These are phyloP conservation scores for Mustelus asterias DNA, from an alignment of 2,113 vertebrate species.

Conservation along the genomic window DNA sequence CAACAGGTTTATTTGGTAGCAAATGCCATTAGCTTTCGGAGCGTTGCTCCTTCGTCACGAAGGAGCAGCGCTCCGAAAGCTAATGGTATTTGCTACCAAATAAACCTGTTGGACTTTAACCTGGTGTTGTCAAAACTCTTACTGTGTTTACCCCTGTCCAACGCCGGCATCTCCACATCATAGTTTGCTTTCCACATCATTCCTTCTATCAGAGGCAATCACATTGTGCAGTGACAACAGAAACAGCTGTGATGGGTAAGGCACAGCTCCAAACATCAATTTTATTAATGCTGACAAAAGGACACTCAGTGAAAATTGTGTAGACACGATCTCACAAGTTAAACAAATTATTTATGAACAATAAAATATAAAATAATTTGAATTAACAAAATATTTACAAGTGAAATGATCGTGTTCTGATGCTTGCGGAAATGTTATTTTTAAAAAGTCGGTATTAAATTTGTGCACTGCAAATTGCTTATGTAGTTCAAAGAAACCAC, in stretches of 20 bases:
- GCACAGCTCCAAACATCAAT: neutral
- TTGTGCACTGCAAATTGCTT: neutral
- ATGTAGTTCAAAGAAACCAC: neutral
- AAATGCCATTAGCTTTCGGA: no score
- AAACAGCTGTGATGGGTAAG: neutral
- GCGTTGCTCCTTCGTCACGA: no score
- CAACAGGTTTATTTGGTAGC: no score
- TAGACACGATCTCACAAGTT: neutral
- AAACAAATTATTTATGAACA: neutral
- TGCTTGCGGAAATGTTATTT: neutral
- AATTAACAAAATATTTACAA: constrained; percentile 18
- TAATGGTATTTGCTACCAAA: no score
- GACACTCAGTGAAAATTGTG: neutral
- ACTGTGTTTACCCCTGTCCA: no score
- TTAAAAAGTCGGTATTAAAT: neutral
- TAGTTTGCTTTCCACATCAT: neutral
- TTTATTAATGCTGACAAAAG: constrained; percentile 3
- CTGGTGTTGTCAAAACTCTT: no score
- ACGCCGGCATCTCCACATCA: no score
- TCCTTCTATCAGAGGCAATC: neutral
- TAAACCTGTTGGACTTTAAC: no score
- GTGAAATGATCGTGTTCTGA: neutral
- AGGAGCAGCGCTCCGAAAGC: no score
- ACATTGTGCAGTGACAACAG: neutral
- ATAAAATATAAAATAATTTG: constrained; percentile 23